phyloP scores from a whole-genome alignment of 1,140 invertebrate genomes.

The Melipona quadrifasciata region DNA sequence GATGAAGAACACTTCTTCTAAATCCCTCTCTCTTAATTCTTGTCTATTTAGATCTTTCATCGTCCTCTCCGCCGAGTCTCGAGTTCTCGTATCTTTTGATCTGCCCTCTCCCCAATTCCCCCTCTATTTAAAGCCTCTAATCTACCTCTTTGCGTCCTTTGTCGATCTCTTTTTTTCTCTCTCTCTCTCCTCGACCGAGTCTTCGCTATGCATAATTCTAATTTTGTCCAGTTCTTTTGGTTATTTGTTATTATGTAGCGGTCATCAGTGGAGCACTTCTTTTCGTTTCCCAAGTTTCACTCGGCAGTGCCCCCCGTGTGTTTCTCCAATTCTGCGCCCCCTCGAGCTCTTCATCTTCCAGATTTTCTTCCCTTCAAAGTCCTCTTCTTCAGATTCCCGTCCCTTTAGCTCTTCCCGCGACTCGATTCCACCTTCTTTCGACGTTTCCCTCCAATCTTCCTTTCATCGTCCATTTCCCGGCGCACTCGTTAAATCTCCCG shows the following conservation, averaged over 20 bases:
- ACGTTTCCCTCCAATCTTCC: background rate
- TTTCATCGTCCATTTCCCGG: too few species aligned
- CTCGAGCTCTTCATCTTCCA: background rate
- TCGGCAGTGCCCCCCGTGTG: too few species aligned
- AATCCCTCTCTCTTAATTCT: conserved; percentile 28
- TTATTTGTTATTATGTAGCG: too few species aligned
- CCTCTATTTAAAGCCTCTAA: background rate
- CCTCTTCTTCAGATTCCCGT: background rate
- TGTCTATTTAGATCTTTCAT: conserved; percentile 25
- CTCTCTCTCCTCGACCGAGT: background rate
- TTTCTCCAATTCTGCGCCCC: too few species aligned
- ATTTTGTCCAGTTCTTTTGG: too few species aligned
- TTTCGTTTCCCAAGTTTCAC: background rate
- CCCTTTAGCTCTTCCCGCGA: background rate
- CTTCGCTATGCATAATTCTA: background rate
- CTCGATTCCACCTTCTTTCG: background rate
- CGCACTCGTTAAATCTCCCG: background rate
- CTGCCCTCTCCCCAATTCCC: background rate
- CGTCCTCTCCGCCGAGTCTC: background rate
- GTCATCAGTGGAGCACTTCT: background rate
- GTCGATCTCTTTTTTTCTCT: background rate
- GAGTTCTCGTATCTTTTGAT: conserved; percentile 12
- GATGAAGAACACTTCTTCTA: conserved; percentile 31
- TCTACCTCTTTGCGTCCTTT: background rate
- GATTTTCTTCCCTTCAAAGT: background rate